Conservation (phyloP, 1,140 invertebrate species). For the Dinoponera quadriceps region DNA sequence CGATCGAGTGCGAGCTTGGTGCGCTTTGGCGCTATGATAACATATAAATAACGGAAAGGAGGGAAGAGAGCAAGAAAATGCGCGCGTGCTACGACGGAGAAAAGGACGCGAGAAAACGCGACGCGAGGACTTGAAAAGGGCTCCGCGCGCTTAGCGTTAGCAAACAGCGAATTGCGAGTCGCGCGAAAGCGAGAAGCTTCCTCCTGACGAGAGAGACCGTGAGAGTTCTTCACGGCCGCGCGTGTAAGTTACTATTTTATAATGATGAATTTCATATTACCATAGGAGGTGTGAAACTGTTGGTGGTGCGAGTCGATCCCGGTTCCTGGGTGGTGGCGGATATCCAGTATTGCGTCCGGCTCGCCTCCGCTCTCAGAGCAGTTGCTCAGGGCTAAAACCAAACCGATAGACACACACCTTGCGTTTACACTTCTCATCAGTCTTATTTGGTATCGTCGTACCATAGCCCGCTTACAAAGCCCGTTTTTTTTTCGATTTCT, state of each 20-base stretch:
- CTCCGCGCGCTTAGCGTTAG: too few relatives aligned
- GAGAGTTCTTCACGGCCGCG: too few relatives aligned
- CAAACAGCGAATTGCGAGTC: too few relatives aligned
- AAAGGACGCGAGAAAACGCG: too few relatives aligned
- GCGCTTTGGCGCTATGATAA: too few relatives aligned
- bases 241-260: slow-evolving; percentile 64
- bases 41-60: too few relatives aligned
- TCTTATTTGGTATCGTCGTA: slow-evolving; percentile 75
- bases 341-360: slow-evolving; percentile 84
- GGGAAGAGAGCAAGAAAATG: too few relatives aligned
- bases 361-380: slow-evolving; percentile 85
- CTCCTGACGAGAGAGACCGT: too few relatives aligned
- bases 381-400: slow-evolving; percentile 86
- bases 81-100: too few relatives aligned
- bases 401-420: slow-evolving; percentile 87
- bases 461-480: slow-evolving; percentile 61
- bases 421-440: slow-evolving; percentile 83
- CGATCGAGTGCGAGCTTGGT: too few relatives aligned
- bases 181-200: too few relatives aligned
- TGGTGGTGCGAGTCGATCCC: slow-evolving; percentile 84
- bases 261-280: slow-evolving; percentile 85
- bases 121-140: too few relatives aligned
- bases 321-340: slow-evolving; percentile 84
- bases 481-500: slow-evolving; percentile 59
- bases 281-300: slow-evolving; percentile 86